Conservation (phyloP, 2,113 vertebrate genomes). For the Megalops atlanticus region DNA sequence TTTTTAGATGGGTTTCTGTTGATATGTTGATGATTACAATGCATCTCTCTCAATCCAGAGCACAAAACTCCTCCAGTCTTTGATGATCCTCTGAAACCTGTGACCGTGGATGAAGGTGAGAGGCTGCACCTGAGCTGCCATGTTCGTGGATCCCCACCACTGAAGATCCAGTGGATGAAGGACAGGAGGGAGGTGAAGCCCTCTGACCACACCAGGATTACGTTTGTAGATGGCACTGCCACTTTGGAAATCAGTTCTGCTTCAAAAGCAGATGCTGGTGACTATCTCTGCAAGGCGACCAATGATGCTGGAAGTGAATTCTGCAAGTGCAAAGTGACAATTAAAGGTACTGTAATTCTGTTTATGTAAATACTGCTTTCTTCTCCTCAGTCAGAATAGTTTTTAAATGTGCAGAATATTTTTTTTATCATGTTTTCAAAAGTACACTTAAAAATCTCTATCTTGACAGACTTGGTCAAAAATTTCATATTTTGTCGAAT, state of each 20-base stretch:
- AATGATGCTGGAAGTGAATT: conserved; percentile 87
- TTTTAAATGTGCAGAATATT: not conserved
- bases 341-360: conserved; percentile 81
- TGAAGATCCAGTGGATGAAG: conserved; percentile 92
- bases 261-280: conserved; percentile 80
- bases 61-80: conserved; percentile 86
- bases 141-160: conserved; percentile 82
- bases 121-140: conserved; percentile 84
- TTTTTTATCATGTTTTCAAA: not conserved
- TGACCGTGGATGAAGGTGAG: conserved; percentile 78
- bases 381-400: not conserved
- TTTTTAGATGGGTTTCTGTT: too few species aligned
- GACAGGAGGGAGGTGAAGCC: conserved; percentile 84
- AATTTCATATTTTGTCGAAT: too few species aligned
- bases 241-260: conserved; percentile 78
- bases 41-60: conserved; percentile 72
- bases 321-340: conserved; percentile 85
- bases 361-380: not conserved
- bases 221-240: conserved; percentile 82
- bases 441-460: not conserved
- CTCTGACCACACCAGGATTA: conserved; percentile 80
- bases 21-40: too few species aligned
- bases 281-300: conserved; percentile 93
- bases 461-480: too few species aligned
- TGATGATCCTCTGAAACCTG: conserved; percentile 83